These are phyloP conservation scores for Drosophila helvetica DNA, from an alignment of 2,888 invertebrate genomes.

Conservation along the genomic window DNA sequence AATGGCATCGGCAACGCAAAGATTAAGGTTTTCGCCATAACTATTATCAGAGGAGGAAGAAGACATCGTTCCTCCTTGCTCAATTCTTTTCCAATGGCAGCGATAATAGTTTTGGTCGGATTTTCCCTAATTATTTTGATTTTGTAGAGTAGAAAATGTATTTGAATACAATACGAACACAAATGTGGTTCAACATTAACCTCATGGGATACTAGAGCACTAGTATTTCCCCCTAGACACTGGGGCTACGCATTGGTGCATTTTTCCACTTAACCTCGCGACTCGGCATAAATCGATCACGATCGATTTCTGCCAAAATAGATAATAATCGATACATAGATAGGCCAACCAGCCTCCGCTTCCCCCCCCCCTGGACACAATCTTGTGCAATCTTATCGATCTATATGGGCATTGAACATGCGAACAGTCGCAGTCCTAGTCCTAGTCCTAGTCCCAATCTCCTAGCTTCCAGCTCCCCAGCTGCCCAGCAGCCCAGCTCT, in stretches of 20 bases:
- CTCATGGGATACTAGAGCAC: too few relatives aligned
- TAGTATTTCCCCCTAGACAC: too few relatives aligned
- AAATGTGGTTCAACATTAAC: too few relatives aligned
- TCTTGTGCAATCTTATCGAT: slow-evolving; percentile 23
- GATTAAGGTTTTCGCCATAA: slow-evolving; percentile 56
- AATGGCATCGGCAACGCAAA: slow-evolving; percentile 66
- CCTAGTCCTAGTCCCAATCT: too few relatives aligned
- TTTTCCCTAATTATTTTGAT: too few relatives aligned
- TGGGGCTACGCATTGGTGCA: too few relatives aligned
- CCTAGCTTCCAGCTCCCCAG: not conserved
- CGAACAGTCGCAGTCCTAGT: not conserved
- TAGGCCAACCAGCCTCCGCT: not conserved
- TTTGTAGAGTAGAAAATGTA: too few relatives aligned
- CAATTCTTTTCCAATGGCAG: too few relatives aligned
- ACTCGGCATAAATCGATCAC: slow-evolving; percentile 74
- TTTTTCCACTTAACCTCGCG: slow-evolving; percentile 53
- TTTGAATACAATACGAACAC: too few relatives aligned
- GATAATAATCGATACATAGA: slow-evolving; percentile 66
- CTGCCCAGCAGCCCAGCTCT: not conserved
- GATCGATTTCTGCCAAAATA: slow-evolving; percentile 73
- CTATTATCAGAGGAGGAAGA: not conserved
- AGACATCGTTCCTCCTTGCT: too few relatives aligned
- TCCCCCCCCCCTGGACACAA: not conserved
- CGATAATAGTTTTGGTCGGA: too few relatives aligned
- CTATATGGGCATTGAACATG: slow-evolving; percentile 23